Percentiles rank a stretch among this genome's conserved stretches.
Conservation (phyloP, 2,797 vertebrate species). For the Microcaecilia unicolor region DNA sequence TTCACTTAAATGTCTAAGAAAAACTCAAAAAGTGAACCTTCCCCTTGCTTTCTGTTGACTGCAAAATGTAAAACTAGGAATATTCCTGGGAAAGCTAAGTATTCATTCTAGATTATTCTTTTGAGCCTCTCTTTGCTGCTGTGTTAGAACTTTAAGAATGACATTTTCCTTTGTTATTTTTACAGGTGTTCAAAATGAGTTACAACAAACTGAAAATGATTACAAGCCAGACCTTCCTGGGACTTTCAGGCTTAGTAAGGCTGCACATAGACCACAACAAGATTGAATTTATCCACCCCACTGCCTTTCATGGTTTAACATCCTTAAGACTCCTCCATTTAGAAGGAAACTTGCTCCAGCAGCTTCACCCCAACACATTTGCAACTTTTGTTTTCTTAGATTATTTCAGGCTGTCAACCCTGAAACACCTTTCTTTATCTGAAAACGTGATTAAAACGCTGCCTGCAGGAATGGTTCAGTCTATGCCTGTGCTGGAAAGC, state of each 20-base stretch:
- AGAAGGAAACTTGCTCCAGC: conserved; percentile 79
- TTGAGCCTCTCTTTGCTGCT: background rate
- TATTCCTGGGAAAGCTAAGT: no score
- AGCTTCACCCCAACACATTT: conserved; percentile 78
- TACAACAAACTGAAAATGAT: conserved; percentile 82
- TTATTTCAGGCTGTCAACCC: conserved; percentile 72
- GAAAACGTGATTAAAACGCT: conserved; percentile 71
- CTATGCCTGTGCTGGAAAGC: conserved; percentile 74
- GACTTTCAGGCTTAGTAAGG: conserved; percentile 66
- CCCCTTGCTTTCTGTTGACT: no score
- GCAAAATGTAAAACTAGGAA: no score
- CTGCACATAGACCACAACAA: conserved; percentile 85
- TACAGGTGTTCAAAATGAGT: conserved; percentile 87
- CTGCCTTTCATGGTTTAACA: conserved; percentile 75
- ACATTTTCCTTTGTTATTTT: background rate
- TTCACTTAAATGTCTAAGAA: background rate
- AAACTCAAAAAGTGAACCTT: no score
- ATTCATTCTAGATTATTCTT: no score
- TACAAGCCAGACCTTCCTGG: conserved; percentile 57
- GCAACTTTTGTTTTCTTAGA: conserved; percentile 67
- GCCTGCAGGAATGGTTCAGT: conserved; percentile 44
- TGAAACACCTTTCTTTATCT: conserved; percentile 79
- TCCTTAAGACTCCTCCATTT: conserved; percentile 76
- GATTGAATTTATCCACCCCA: conserved; percentile 79
- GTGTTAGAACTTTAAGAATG: background rate